phyloP scores from a whole-genome alignment of 2,797 vertebrate species.

The Rhinogobio ventralis region DNA sequence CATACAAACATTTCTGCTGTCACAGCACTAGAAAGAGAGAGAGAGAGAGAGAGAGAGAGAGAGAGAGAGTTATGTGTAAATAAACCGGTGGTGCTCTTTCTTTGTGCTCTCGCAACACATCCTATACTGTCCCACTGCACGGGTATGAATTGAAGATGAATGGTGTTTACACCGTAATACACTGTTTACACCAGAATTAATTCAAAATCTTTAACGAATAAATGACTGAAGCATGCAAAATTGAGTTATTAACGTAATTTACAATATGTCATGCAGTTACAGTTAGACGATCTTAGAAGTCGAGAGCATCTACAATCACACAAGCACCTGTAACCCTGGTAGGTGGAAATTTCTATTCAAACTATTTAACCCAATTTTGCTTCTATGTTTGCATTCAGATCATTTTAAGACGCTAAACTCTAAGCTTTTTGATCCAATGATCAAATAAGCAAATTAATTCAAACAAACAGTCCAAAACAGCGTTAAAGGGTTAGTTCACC shows the following conservation, averaged over 20 bases:
- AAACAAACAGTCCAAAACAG: background rate
- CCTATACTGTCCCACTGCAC: conserved; percentile 47
- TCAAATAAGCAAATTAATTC: background rate
- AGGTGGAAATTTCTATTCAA: too few species aligned
- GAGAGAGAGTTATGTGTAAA: conserved; percentile 50
- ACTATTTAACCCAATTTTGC: too few species aligned
- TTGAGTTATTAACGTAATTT: background rate
- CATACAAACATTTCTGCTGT: conserved; percentile 84
- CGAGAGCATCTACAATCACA: too few species aligned
- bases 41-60: conserved; percentile 44
- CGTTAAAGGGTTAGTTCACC: too few species aligned
- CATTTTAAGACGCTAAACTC: too few species aligned
- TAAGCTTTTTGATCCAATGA: background rate
- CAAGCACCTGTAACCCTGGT: too few species aligned
- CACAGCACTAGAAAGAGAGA: conserved; percentile 75
- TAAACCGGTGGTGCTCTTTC: conserved; percentile 53
- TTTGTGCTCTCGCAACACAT: conserved; percentile 70
- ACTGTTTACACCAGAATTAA: too few species aligned
- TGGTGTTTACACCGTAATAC: conserved; percentile 56
- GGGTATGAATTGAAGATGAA: conserved; percentile 48
- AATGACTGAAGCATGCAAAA: background rate
- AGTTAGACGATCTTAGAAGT: too few species aligned
- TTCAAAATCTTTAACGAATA: background rate
- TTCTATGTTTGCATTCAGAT: too few species aligned
- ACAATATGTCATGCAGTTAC: background rate